Percentiles rank a stretch among this genome's conserved stretches.
Evolutionary conservation across 2,113 vertebrate species (phyloP).

Genomic region (Gila orcuttii): DNA sequence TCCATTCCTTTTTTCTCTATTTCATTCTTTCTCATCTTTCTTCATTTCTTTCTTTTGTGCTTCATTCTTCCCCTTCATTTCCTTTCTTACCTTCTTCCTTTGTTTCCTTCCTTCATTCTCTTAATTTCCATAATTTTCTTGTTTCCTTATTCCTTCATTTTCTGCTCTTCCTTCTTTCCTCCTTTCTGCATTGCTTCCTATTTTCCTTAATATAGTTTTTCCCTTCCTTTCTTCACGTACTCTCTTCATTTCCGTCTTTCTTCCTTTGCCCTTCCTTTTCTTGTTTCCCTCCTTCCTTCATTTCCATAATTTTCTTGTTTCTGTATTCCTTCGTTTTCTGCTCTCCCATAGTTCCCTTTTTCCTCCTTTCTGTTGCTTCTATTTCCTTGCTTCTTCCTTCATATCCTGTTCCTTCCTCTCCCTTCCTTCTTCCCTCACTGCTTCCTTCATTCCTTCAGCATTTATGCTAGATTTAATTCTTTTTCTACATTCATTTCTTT

Average conservation of each 20-base stretch:
- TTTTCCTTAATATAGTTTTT: too few species aligned
- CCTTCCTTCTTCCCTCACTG: too few species aligned
- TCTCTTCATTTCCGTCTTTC: too few species aligned
- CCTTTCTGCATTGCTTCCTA: background rate
- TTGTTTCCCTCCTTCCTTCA: too few species aligned
- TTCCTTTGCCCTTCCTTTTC: too few species aligned
- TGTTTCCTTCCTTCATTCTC: background rate
- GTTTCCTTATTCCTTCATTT: background rate
- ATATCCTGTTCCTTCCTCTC: too few species aligned
- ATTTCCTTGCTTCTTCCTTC: background rate
- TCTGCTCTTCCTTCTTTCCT: background rate
- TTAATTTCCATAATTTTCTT: constrained; percentile 21
- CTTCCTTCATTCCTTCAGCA: background rate
- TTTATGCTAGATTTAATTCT: background rate
- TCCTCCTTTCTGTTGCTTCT: too few species aligned
- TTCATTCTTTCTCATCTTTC: background rate
- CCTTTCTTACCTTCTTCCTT: background rate
- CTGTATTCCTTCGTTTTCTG: background rate
- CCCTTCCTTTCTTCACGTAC: too few species aligned
- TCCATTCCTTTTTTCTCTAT: background rate
- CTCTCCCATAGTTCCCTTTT: too few species aligned
- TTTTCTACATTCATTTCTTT: background rate
- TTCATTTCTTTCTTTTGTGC: background rate
- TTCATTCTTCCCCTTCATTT: background rate
- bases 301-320: background rate